phyloP scores from a whole-genome alignment of 2,797 vertebrate genomes.

The Danio tinwini region DNA sequence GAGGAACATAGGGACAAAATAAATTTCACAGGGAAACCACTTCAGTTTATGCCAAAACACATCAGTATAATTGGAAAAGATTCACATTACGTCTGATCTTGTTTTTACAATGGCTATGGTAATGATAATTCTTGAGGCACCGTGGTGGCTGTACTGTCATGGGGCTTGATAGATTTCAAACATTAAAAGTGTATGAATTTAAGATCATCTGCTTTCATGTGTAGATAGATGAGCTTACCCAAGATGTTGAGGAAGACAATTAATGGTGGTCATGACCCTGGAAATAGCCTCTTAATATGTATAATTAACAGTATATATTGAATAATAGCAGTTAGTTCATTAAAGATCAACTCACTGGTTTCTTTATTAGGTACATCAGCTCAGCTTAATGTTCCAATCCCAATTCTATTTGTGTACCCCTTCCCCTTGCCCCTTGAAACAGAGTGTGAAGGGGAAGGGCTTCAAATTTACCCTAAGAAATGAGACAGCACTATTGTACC shows the following conservation, averaged over 20 bases:
- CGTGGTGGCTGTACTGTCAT: background rate
- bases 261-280: slow-evolving; percentile 53
- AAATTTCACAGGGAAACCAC: background rate
- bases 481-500: no score
- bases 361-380: no score
- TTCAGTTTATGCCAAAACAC: slow-evolving; percentile 5
- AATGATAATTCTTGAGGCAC: background rate
- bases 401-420: no score
- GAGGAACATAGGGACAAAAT: slow-evolving; percentile 4
- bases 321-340: slow-evolving; percentile 52
- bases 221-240: slow-evolving; percentile 21
- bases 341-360: background rate
- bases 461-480: no score
- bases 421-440: no score
- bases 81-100: background rate
- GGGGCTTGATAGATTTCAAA: background rate
- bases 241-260: slow-evolving; percentile 37
- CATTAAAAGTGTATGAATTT: slow-evolving; percentile 40
- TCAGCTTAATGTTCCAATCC: no score
- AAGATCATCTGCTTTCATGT: slow-evolving; percentile 30
- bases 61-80: slow-evolving; percentile 17
- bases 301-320: slow-evolving; percentile 67
- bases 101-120: background rate
- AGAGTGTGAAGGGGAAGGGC: no score
- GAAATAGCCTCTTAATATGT: slow-evolving; percentile 64